Evolutionary conservation across 2,113 vertebrate species (phyloP).

Genomic region (Podarcis raffonei): DNA sequence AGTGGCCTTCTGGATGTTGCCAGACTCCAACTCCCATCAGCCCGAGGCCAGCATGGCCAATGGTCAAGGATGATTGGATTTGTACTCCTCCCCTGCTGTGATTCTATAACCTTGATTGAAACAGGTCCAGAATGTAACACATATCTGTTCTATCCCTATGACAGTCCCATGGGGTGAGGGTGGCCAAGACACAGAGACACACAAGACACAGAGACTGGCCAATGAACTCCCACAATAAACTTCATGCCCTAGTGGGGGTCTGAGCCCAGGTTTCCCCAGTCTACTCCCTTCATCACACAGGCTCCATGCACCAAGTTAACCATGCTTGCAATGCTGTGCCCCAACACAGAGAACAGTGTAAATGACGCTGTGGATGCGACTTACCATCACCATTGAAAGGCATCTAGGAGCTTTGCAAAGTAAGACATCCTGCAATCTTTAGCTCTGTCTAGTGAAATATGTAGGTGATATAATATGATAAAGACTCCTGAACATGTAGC

Average conservation of each 20-base stretch:
- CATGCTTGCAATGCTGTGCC: not conserved
- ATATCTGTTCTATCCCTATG: not conserved
- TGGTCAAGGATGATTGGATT: not conserved
- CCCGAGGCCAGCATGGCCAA: not conserved
- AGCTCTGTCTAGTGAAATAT: constrained; percentile 38
- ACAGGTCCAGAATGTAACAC: not conserved
- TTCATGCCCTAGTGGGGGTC: not conserved
- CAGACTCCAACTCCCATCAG: not conserved
- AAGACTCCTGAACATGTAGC: constrained; percentile 62
- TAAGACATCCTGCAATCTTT: not conserved
- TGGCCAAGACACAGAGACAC: not conserved
- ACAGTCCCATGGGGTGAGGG: not conserved
- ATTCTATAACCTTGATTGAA: not conserved
- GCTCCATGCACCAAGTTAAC: not conserved
- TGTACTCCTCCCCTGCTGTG: not conserved
- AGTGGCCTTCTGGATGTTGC: not conserved
- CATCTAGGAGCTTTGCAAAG: not conserved
- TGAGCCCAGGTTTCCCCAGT: not conserved
- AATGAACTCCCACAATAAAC: not conserved
- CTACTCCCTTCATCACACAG: too few species aligned
- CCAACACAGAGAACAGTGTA: not conserved
- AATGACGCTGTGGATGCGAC: too few species aligned
- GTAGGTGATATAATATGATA: constrained; percentile 3
- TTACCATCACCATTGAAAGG: not conserved
- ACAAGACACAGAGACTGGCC: too few species aligned